These are phyloP conservation scores for Synanthedon formicaeformis DNA, from an alignment of 2,888 invertebrate species.

Conservation along the genomic window DNA sequence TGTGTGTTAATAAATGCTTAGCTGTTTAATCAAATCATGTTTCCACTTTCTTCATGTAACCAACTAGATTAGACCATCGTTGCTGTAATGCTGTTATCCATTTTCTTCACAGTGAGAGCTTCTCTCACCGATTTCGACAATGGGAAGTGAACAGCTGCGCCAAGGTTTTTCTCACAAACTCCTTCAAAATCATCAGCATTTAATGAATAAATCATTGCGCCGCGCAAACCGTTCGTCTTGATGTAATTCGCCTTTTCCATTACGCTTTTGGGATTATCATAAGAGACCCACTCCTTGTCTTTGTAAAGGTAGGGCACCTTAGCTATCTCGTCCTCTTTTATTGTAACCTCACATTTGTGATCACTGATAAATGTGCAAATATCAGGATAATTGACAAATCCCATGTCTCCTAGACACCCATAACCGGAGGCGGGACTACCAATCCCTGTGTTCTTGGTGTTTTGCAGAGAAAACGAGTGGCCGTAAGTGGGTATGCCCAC, in stretches of 20 bases:
- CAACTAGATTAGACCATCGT: not conserved
- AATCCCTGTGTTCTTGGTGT: constrained; percentile 74
- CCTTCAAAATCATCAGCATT: constrained; percentile 83
- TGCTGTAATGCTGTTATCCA: not conserved
- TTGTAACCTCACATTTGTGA: constrained; percentile 54
- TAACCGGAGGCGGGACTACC: constrained; percentile 78
- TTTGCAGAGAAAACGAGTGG: constrained; percentile 79
- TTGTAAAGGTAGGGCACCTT: constrained; percentile 82
- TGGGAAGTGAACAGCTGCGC: constrained; percentile 18
- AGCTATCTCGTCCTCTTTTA: constrained; percentile 74
- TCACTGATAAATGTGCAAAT: constrained; percentile 75
- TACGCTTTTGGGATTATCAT: constrained; percentile 79
- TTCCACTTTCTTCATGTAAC: no score
- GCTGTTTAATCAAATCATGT: no score
- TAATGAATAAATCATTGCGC: constrained; percentile 86
- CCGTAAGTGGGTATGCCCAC: constrained; percentile 91
- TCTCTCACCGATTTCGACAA: constrained; percentile 29
- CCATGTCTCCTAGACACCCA: constrained; percentile 76
- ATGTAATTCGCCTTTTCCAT: constrained; percentile 77
- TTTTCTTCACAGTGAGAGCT: constrained; percentile 16
- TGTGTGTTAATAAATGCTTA: no score
- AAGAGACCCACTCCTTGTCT: constrained; percentile 84
- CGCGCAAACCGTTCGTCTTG: constrained; percentile 74
- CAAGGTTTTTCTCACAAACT: constrained; percentile 45
- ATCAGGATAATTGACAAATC: constrained; percentile 79